Conservation (phyloP, 2,797 vertebrate genomes). For the Australoheros facetus region DNA sequence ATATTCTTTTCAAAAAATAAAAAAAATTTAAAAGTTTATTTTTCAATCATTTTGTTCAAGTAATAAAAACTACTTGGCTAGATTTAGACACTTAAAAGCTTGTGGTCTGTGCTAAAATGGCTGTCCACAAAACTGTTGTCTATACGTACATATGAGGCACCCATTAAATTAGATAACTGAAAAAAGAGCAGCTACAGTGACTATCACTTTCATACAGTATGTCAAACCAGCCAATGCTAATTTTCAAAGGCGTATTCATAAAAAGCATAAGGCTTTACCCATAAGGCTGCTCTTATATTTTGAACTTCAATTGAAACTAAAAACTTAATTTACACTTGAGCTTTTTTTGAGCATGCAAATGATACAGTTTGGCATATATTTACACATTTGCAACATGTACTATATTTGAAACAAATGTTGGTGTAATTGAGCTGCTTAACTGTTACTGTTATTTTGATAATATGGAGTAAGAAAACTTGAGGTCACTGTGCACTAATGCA, state of each 20-base stretch:
- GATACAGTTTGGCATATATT: background rate
- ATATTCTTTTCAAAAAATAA: no score
- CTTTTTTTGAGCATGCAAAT: background rate
- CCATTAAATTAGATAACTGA: background rate
- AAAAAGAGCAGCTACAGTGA: background rate
- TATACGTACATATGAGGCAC: background rate
- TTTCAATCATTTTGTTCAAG: background rate
- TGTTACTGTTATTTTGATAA: slow-evolving; percentile 1
- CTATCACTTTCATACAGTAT: background rate
- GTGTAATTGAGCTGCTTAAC: background rate
- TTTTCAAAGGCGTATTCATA: background rate
- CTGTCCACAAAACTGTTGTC: background rate
- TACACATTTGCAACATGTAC: background rate
- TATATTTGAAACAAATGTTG: background rate
- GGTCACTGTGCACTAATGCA: background rate
- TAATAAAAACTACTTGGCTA: background rate
- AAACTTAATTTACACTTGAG: slow-evolving; percentile 6
- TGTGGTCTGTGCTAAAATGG: background rate
- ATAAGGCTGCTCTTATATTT: background rate
- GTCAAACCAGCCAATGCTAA: slow-evolving; percentile 3
- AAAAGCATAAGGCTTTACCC: background rate
- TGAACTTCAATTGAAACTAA: background rate
- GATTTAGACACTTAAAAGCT: no score
- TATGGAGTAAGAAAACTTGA: background rate
- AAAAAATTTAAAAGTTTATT: background rate